Percentiles rank a stretch among this genome's conserved stretches.
Evolutionary conservation across 2,888 invertebrate genomes (phyloP).

Genomic region (Callyntrura guangdongensis): DNA sequence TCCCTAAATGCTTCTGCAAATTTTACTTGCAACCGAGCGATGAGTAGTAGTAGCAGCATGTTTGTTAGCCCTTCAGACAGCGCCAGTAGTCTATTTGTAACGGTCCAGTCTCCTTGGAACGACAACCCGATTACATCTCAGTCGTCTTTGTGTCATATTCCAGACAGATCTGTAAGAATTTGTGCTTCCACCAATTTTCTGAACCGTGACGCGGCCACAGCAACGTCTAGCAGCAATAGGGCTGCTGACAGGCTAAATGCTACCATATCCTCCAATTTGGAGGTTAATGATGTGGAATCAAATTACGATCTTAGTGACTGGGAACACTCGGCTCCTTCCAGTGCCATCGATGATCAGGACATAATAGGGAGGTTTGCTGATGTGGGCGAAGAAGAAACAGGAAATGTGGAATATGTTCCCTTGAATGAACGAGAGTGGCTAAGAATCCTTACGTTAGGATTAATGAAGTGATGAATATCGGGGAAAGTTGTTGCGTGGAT

Average conservation of each 20-base stretch:
- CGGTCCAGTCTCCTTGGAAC: no score
- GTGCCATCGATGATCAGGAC: slow-evolving; percentile 64
- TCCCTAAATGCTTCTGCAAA: background rate
- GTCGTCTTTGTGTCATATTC: no score
- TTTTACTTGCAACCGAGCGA: background rate
- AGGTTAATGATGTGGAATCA: slow-evolving; percentile 14
- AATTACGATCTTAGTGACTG: slow-evolving; percentile 58
- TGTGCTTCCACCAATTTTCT: no score
- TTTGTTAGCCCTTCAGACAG: background rate
- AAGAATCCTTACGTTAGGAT: background rate
- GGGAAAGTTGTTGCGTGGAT: no score
- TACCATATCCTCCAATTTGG: no score
- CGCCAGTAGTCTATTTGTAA: no score
- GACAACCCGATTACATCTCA: no score
- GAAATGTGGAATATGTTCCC: background rate
- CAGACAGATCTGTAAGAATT: no score
- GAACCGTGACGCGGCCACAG: no score
- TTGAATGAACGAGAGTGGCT: background rate
- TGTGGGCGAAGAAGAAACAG: background rate
- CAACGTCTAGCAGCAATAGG: no score
- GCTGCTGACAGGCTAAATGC: no score
- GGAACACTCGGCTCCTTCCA: slow-evolving; percentile 50
- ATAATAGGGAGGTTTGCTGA: slow-evolving; percentile 15
- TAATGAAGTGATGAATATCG: background rate
- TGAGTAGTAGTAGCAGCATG: background rate